Evolutionary conservation across 2,113 vertebrate genomes (phyloP).

Genomic region (Ranitomeya variabilis): DNA sequence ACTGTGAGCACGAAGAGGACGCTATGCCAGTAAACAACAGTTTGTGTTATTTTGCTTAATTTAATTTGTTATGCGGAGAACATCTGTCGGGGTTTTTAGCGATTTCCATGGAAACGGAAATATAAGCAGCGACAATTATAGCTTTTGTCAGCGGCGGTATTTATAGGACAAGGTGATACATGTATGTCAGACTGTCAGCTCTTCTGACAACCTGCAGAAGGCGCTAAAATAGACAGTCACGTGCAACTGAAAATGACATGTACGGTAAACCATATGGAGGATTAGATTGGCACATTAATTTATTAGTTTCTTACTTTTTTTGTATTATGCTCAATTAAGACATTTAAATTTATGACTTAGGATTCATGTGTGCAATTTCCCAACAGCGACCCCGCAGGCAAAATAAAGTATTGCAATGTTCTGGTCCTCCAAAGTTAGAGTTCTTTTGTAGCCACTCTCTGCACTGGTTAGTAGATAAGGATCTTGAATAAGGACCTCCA

Average conservation of each 20-base stretch:
- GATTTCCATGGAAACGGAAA: conserved; percentile 44
- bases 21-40: conserved; percentile 49
- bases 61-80: conserved; percentile 46
- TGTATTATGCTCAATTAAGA: not conserved
- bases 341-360: not conserved
- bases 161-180: conserved; percentile 31
- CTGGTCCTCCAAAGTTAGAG: not conserved
- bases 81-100: conserved; percentile 48
- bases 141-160: not conserved
- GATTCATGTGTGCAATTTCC: not conserved
- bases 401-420: not conserved
- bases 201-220: not conserved
- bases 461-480: not conserved
- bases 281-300: not conserved
- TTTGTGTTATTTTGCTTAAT: conserved; percentile 54
- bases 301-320: not conserved
- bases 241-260: not conserved
- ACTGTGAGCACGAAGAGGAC: not conserved
- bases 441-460: not conserved
- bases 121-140: conserved; percentile 1
- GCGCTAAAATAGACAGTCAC: not conserved
- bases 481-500: not conserved
- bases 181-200: conserved; percentile 7
- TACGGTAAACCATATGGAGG: not conserved
- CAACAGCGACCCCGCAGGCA: not conserved